A percentile compares a stretch with the other conserved stretches of the same genome.
These are phyloP conservation scores for Nasonovia ribisnigri DNA, from an alignment of 2,888 invertebrate genomes.

Conservation along the genomic window DNA sequence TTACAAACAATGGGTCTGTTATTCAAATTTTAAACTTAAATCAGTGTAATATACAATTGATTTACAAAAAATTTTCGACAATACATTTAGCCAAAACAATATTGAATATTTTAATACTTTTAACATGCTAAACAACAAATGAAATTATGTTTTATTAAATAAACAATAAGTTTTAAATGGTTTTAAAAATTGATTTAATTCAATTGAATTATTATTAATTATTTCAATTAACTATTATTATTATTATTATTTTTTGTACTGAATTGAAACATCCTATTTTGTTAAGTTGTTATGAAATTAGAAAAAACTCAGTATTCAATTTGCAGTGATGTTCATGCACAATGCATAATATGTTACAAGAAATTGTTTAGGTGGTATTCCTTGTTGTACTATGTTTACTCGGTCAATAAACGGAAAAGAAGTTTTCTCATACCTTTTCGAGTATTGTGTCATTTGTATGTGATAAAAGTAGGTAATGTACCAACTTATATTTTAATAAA, in stretches of 20 bases:
- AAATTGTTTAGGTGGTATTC: conserved; percentile 40
- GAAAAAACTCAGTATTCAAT: conserved; percentile 32
- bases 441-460: conserved; percentile 40
- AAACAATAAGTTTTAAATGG: neutral
- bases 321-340: neutral
- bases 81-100: conserved; percentile 6
- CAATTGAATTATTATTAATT: conserved; percentile 14
- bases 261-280: conserved; percentile 11
- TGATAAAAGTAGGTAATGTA: conserved; percentile 46
- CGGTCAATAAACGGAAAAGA: conserved; percentile 26
- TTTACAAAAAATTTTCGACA: neutral
- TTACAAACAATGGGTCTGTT: conserved; percentile 2
- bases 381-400: conserved; percentile 28
- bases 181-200: conserved; percentile 33
- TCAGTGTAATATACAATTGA: neutral
- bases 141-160: conserved; percentile 1
- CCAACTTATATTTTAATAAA: conserved; percentile 40
- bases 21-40: neutral
- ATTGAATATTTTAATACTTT: conserved; percentile 5
- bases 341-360: neutral
- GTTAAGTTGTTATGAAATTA: conserved; percentile 13
- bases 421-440: neutral
- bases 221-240: conserved; percentile 14
- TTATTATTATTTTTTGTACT: conserved; percentile 17
- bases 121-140: neutral